phyloP scores from a whole-genome alignment of 2,113 vertebrate species.

The Oostethus manadensis region DNA sequence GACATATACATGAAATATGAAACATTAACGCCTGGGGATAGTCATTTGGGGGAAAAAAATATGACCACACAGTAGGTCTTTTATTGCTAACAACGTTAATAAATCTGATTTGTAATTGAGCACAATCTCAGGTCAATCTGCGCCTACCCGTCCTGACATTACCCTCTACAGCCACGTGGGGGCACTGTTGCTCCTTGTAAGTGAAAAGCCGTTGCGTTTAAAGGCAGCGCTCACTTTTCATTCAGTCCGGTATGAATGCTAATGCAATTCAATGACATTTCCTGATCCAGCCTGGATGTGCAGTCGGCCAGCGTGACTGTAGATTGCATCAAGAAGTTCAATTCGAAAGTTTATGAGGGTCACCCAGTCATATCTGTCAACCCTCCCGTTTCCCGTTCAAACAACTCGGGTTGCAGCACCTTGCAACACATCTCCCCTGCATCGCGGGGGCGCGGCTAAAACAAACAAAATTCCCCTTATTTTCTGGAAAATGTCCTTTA shows the following conservation, averaged over 20 bases:
- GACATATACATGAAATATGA: no score
- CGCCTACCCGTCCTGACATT: neutral
- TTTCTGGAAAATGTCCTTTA: no score
- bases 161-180: slow-evolving; percentile 22
- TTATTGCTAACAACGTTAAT: no score
- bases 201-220: slow-evolving; percentile 12
- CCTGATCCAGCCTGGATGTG: slow-evolving; percentile 55
- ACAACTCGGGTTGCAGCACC: neutral
- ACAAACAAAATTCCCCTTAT: no score
- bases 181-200: slow-evolving; percentile 40
- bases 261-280: slow-evolving; percentile 72
- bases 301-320: slow-evolving; percentile 53
- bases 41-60: no score
- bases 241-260: slow-evolving; percentile 59
- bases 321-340: slow-evolving; percentile 57
- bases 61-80: no score
- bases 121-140: no score
- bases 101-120: no score
- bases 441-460: no score
- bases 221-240: slow-evolving; percentile 38
- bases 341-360: slow-evolving; percentile 49
- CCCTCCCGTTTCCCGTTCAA: neutral
- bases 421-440: no score
- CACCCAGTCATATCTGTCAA: slow-evolving; percentile 37
- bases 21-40: no score